phyloP scores from a whole-genome alignment of 2,797 vertebrate species.

The Periparus ater region DNA sequence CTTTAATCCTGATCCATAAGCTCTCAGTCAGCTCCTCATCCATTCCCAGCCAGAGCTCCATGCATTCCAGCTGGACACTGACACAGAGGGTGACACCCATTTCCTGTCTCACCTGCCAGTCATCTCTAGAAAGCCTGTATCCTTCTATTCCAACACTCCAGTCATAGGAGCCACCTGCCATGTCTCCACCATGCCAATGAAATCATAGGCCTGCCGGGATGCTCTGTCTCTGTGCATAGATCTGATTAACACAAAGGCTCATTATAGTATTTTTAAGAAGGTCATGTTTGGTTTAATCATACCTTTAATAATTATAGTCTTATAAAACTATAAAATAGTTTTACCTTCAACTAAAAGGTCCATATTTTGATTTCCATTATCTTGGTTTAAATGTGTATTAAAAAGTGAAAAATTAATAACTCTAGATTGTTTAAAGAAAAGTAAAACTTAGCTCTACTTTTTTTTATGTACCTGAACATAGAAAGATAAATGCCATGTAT shows the following conservation, averaged over 20 bases:
- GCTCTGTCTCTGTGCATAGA: neutral
- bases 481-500: neutral
- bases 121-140: neutral
- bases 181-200: neutral
- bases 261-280: neutral
- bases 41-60: neutral
- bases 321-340: neutral
- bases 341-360: neutral
- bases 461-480: neutral
- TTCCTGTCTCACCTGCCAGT: neutral
- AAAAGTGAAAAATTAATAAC: neutral
- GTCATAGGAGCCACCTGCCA: neutral
- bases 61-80: neutral
- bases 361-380: neutral
- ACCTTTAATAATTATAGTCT: neutral
- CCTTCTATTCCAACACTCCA: neutral
- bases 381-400: neutral
- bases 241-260: neutral
- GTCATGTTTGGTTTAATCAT: neutral
- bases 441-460: neutral
- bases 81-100: neutral
- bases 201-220: neutral
- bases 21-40: neutral
- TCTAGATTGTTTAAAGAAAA: neutral
- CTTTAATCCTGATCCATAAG: neutral